Percentiles rank a stretch among this genome's conserved stretches.
phyloP scores from a whole-genome alignment of 2,888 invertebrate species.

The Ametastegia equiseti region DNA sequence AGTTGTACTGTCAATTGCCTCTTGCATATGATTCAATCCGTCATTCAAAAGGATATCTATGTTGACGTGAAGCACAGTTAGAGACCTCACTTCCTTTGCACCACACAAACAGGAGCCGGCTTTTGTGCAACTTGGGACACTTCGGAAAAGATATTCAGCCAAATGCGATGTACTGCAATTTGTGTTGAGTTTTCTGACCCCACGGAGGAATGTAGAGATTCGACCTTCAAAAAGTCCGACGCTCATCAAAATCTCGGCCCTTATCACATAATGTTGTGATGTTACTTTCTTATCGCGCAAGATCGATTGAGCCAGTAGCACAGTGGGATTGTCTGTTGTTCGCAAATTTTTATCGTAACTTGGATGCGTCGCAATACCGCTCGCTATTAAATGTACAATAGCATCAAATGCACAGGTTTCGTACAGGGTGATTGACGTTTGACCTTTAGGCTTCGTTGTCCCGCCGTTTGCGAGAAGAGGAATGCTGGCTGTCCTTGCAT shows the following conservation, averaged over 20 bases:
- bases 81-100: neutral
- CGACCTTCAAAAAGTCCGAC: neutral
- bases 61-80: neutral
- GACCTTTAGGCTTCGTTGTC: neutral
- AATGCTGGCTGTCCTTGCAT: neutral
- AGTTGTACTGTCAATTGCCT: neutral
- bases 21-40: neutral
- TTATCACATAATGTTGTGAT: neutral
- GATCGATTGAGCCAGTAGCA: neutral
- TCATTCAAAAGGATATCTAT: neutral
- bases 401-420: neutral
- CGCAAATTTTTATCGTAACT: neutral
- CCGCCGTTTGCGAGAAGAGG: neutral
- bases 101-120: neutral
- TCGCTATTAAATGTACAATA: neutral
- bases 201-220: neutral
- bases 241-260: neutral
- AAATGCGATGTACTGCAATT: neutral
- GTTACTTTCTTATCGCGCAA: neutral
- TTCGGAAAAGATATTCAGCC: neutral
- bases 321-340: neutral
- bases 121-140: neutral
- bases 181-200: neutral
- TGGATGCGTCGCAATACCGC: neutral
- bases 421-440: neutral